A percentile compares a stretch with the other conserved stretches of the same genome.
These are phyloP conservation scores for Drosophila percnosoma DNA, from an alignment of 2,888 invertebrate species.

Conservation along the genomic window DNA sequence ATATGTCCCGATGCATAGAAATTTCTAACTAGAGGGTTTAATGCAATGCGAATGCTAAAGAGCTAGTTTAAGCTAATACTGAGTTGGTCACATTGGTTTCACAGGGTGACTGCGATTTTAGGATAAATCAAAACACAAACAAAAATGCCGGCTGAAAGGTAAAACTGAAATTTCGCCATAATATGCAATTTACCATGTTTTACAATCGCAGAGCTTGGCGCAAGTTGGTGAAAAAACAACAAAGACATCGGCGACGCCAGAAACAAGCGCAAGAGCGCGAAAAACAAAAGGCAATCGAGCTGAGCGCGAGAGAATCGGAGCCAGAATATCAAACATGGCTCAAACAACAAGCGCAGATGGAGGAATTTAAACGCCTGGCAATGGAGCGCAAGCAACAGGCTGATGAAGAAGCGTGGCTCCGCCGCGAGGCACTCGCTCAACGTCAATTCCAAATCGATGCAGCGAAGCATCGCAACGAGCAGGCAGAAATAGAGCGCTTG, in stretches of 20 bases:
- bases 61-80: neutral
- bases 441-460: constrained; percentile 87
- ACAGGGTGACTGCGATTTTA: constrained; percentile 26
- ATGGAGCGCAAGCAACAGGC: constrained; percentile 86
- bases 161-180: neutral
- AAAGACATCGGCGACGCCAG: constrained; percentile 89
- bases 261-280: constrained; percentile 87
- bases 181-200: neutral
- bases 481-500: constrained; percentile 87
- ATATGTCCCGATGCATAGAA: neutral
- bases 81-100: constrained; percentile 25
- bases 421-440: constrained; percentile 88
- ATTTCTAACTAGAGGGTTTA: neutral
- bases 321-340: constrained; percentile 46
- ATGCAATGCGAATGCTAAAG: neutral
- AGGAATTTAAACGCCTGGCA: constrained; percentile 86
- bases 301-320: constrained; percentile 18
- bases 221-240: constrained; percentile 89
- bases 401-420: constrained; percentile 89
- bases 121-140: constrained; percentile 21
- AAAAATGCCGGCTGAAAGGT: constrained; percentile 51
- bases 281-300: constrained; percentile 81
- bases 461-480: constrained; percentile 87
- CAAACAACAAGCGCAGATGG: constrained; percentile 86
- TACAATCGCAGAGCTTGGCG: constrained; percentile 88